Base-by-base conservation (phyloP, 2,888 invertebrate genomes). In the Timandra comae region DNA sequence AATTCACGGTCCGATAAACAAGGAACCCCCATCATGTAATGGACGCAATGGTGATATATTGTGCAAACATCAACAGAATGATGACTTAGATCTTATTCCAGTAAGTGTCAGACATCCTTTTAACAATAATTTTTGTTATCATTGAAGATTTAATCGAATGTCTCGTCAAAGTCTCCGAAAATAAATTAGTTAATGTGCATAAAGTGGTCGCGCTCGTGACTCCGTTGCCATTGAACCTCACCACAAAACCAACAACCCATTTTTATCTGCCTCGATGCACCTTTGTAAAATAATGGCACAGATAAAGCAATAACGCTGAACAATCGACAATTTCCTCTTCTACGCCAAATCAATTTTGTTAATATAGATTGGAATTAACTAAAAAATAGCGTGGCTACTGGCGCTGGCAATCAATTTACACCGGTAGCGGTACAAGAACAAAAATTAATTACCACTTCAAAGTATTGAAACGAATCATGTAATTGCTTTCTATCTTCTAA, bases 191-290 rank as follows among this genome's bases (percentile, higher is more conserved):
- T 72, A 72, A 71, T 71, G 69, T 67, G 63, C 68, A 64, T 66
- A 70, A 77, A 80, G 78, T 74, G 79, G 74, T 54, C 68, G 52
- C 46, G 68, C 60, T 80, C 84, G 84, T 84, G 84, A 82, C 80
- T 70, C 64, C 54, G 45, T 54, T 63, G 68, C 46, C 68, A 60
- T 61, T 74, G 72, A 72, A 70, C 65, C 66, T 63, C 56, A 52
- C 58, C 50, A 50, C 49, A 49, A 56, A 50, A 56, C 51, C 56
- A 56, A 47, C 58, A 56, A 56, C 59, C 61, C 60, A 63, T 62
- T 66, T 61, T 70, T 67, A 75, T 76, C 70, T 69, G 52, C 54
- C 63, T 71, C 72, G 68, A 66, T 70, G 68, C 57, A 49, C 60
- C 54, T 65, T 61, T 62, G 61, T 66, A 65, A 78, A 75, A 70